Percentiles rank a stretch among this genome's conserved stretches.
Evolutionary conservation across 2,888 invertebrate genomes (phyloP).

Genomic region (Acanthosepion pharaonis): DNA sequence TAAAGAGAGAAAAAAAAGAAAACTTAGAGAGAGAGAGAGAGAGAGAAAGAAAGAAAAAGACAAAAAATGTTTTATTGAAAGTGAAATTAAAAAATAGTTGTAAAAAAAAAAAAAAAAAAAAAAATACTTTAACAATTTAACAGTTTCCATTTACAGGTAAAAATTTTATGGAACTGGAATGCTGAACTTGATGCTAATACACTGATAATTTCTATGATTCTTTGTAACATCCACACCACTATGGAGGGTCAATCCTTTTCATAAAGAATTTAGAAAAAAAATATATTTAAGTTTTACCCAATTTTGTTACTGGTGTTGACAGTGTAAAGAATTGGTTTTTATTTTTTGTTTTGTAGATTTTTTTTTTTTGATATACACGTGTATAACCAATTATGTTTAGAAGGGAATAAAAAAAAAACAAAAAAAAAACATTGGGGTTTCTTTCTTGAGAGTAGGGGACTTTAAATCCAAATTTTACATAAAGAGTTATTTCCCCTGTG

Average conservation of each 20-base stretch:
- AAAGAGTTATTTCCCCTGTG: not conserved
- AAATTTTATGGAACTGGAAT: conserved; percentile 25
- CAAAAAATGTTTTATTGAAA: not conserved
- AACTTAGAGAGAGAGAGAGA: no score
- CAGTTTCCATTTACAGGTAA: not conserved
- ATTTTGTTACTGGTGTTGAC: not conserved
- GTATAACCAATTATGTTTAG: no score
- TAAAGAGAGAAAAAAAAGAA: no score
- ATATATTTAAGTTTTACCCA: not conserved
- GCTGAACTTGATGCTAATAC: not conserved
- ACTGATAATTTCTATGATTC: not conserved
- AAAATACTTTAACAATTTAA: not conserved
- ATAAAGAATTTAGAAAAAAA: not conserved
- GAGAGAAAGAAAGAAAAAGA: no score
- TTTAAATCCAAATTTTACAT: not conserved
- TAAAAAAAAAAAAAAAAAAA: not conserved
- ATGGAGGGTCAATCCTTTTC: not conserved
- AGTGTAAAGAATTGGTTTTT: not conserved
- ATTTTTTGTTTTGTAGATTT: no score
- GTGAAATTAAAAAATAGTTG: not conserved
- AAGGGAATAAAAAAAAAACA: no score
- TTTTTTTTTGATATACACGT: no score
- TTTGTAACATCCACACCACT: not conserved
- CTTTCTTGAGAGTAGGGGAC: no score
- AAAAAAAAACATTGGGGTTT: no score